A percentile compares a stretch with the other conserved stretches of the same genome.
Evolutionary conservation across 2,113 vertebrate genomes (phyloP).

Genomic region (Rafetus swinhoei): DNA sequence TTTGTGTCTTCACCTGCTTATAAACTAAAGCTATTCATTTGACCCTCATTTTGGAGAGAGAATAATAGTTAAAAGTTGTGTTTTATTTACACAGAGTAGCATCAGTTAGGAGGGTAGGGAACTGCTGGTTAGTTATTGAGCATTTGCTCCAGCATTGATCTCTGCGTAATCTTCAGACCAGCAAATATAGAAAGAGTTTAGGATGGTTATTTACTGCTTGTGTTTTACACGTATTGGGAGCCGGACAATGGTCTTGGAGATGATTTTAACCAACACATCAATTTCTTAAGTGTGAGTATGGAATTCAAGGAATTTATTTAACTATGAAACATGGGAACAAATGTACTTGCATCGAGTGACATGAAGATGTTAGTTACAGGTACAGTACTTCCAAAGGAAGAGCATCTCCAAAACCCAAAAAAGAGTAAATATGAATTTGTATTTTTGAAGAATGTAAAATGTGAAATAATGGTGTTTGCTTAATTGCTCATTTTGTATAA

Average conservation of each 20-base stretch:
- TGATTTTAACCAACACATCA: constrained; percentile 45
- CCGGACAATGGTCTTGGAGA: constrained; percentile 61
- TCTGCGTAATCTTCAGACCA: neutral
- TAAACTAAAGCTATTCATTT: neutral
- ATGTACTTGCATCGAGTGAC: constrained; percentile 82
- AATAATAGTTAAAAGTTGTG: neutral
- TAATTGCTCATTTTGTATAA: constrained; percentile 96
- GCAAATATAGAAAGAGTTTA: neutral
- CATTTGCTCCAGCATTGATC: neutral
- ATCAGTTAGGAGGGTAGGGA: neutral
- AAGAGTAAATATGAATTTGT: constrained; percentile 91
- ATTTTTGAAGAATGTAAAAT: constrained; percentile 96
- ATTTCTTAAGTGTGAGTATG: constrained; percentile 76
- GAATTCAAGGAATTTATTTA: constrained; percentile 78
- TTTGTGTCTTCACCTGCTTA: constrained; percentile 56
- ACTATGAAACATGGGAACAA: constrained; percentile 81
- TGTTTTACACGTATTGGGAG: constrained; percentile 15
- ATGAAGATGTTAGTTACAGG: constrained; percentile 85
- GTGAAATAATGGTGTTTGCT: constrained; percentile 93
- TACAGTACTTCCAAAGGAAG: constrained; percentile 94
- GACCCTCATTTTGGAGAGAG: constrained; percentile 35
- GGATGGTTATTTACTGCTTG: neutral
- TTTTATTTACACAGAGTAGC: neutral
- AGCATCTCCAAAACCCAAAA: constrained; percentile 89
- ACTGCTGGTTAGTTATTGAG: neutral